Base-by-base conservation (phyloP, 2,797 vertebrate genomes). In the Etheostoma nigrum region DNA sequence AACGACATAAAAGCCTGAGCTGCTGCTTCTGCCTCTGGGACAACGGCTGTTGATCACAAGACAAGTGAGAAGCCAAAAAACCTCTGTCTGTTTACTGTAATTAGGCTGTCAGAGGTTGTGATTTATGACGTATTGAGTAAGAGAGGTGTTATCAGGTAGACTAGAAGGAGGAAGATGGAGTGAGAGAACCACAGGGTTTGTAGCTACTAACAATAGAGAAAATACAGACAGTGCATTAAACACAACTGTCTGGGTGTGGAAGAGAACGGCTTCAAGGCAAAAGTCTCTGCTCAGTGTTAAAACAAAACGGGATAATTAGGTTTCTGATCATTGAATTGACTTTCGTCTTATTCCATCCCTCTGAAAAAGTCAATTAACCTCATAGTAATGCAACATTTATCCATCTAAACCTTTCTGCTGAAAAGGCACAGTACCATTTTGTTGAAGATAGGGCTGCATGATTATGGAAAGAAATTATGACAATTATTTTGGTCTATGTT, bases 101-200 rank as follows among this genome's bases (percentile, higher is more conserved):
- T 96, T 95, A 94, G 84, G 74, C 82, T 95, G 95, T 95, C 95
- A 90, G 30, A 49, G 25, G 21, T 54, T 53, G 80, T 95, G 95
- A 95, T 95, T 95, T 94, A 96, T 93, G 91, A 91, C 54, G 47
- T 83, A 89, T 92, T 95, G 94, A 93, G 91, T 92, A 94, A 95
- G 90, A 92, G 85, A 88, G 79, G 84, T 90, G 83, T 92, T 94
- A 89, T 94, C 88, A 85, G 69, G 74, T 66, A 82, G 75, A 72
- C 61, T 61, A 63, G 78, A 64, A 84, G 57, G 67, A 85, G 72
- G 72, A 73, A 79, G 80, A 79, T 10, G 1, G 63, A 51, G 63
- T 63, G 65, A 75, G 49, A 89, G 83, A 68, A 87, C 92, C 83
- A 73, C 77, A 72, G 93, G 92, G 83, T 79, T 89, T 92, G 78